Base-by-base conservation (phyloP, 2,888 invertebrate species). In the Drosophila percnosoma region DNA sequence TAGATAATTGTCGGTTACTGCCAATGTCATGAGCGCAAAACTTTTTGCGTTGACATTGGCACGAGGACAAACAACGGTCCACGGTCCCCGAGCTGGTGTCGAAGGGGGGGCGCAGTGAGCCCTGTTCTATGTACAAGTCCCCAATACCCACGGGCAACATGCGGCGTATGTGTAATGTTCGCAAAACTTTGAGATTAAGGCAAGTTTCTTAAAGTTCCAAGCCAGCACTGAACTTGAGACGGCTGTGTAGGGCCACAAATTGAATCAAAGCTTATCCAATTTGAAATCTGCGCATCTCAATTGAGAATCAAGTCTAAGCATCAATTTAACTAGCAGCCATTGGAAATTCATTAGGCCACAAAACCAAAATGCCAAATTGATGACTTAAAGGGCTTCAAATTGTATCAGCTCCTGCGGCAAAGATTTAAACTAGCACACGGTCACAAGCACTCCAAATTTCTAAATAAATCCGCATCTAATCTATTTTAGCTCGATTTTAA, bases 271-370 rank as follows among this genome's bases (percentile, higher is more conserved):
- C 13, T 27, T 7, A 21, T 33, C 10, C 11, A 36, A 18, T 33
- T 33, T 13, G 11, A 13, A 61, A 52, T 60, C 68, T 48, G 24
- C 54, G 59, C 40, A 55, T 54, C 54, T 65, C 27, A 52, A 49
- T 31, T 31, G 52, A 18, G 63, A 51, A 59, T 29, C 55, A 38
- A 18, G 45, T 33, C 24, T 62, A 24, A 34, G 54, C 75, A 61
- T 24, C 62, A 70, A 76, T 76, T 77, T 60, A 63, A 60, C 48
- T 59, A 49, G 40, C 29, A 24, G 34, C 33, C 60, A 77, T 72
- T 69, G 78, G 81, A 75, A 78, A 87, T 87, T 89, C 87, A 83
- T 89, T 87, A 69, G 70, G 62, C 68, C 67, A 55, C 31, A 18
- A 60, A 21, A 61, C 64, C 63, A 59, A 77, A 86, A 87, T 81